Evolutionary conservation across 2,797 vertebrate species (phyloP), one percentile per base, ranked within the genome.

Genomic region (Balearica regulorum): DNA sequence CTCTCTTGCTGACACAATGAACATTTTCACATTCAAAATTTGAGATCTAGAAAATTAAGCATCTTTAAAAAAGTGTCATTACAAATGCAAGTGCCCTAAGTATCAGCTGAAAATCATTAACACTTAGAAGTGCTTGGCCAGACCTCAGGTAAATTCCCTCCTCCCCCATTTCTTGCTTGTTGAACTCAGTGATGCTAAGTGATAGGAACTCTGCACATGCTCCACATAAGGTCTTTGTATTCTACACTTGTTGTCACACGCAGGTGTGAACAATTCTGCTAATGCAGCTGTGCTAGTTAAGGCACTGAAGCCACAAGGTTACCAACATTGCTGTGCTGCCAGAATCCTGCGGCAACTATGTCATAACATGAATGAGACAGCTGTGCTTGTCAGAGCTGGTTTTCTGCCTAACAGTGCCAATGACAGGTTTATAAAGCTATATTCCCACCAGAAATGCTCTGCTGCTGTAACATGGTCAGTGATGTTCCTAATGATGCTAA

Each of bases 401-500:
- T 57, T 83, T 46, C 54, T 53, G 22, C 72, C 37, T 24, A 37
- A 29, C 53, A n/a, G 64, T n/a, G 48, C 73, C 69, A 83, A 44
- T 7, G 31, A 62, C 61, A 79, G 37, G 61, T 64, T 73, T 64
- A 25, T n/a, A 43, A 71, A 82, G 73, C 53, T 37, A 11, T 15
- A 51, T 28, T 49, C 33, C 20, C 60, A 72, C 33, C 70, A 69
- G 54, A 84, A 81, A n/a, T 2, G 21, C n/a, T 72, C 64, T 53
- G 75, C n/a, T 80, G 43, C 41, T 55, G 0, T 26, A 66, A 43
- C 14, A 11, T 2, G 7, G 20, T 20, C 70, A 84, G 70, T 92
- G 41, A 76, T 18, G 33, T 75, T 95, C 86, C 93, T 83, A 91
- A 62, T 61, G 88, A 81, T 93, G 90, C 95, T 90, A 93, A 95